These are phyloP conservation scores for Eulimnadia texana DNA, from an alignment of 1,140 invertebrate species.

Conservation along the genomic window DNA sequence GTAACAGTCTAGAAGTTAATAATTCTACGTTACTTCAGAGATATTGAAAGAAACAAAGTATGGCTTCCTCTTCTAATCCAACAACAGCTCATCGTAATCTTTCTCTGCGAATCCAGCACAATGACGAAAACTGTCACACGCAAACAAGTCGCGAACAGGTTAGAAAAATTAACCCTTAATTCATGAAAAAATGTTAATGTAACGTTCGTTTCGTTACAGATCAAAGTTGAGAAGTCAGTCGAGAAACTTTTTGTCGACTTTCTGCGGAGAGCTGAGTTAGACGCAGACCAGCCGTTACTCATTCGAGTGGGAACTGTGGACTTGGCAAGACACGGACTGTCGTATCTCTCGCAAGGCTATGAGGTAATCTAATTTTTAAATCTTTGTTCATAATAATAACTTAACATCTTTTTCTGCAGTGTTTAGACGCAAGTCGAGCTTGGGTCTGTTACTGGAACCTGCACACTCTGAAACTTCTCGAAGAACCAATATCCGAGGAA, in stretches of 20 bases:
- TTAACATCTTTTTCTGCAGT: too few species aligned
- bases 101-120: neutral
- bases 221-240: conserved; percentile 46
- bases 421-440: conserved; percentile 79
- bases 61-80: too few species aligned
- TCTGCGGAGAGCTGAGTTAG: conserved; percentile 34
- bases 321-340: conserved; percentile 53
- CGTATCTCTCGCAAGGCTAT: conserved; percentile 47
- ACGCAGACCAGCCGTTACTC: conserved; percentile 43
- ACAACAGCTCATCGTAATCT: neutral
- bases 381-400: too few species aligned
- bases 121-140: neutral
- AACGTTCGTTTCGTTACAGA: too few species aligned
- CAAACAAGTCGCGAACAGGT: neutral
- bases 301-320: conserved; percentile 44
- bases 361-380: conserved; percentile 42
- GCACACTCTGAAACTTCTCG: conserved; percentile 71
- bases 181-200: too few species aligned
- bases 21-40: too few species aligned
- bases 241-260: conserved; percentile 46
- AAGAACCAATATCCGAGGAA: conserved; percentile 48
- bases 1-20: too few species aligned
- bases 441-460: conserved; percentile 95
- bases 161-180: too few species aligned
- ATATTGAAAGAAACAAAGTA: too few species aligned